Base-by-base conservation (phyloP, 2,113 vertebrate genomes). In the Bothrops jararaca region DNA sequence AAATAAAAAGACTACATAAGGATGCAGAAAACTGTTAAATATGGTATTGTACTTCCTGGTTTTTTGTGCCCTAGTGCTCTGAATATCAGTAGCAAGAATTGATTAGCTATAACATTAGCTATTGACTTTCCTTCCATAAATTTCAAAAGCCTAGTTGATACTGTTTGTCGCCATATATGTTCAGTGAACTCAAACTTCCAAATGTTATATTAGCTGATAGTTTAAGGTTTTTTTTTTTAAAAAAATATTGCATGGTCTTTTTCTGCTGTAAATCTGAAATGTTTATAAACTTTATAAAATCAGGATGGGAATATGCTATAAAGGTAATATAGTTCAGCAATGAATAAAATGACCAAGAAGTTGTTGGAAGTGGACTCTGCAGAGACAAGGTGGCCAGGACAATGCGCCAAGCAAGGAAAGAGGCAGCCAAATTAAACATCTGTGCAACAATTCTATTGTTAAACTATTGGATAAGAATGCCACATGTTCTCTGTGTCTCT, bases 301-400 rank as follows among this genome's bases (percentile, higher is more conserved):
- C 26, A 50, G 10, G n/a, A 74, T 50, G 9, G 20, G 20, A 64
- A 64, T 45, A 48, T 4, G 4, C 5, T 24, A 24, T n/a, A 39
- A 89, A 88, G 18, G 18, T 48, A 58, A 89, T 89, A 89, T 2
- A 89, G 45, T 15, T 23, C 45, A 64, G 57, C 56, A 89, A 42
- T 9, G 15, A 89, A 89, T 57, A 60, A 29, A 50, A 50, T 99
- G 95, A 99, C 99, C 96, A 99, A 99, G 98, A 98, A 99, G 97
- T 98, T 99, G 94, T 95, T 99, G 96, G 98, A 98, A 93, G 97
- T 99, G 97, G 99, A 99, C 98, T 99, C 99, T 12, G 98, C 99
- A 90, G 99, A 99, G 97, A 99, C 99, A 80, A 10, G 98, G 98
- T 22, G 99, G 99, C 92, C 99, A 98, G 96, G 99, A 99, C 24